Percentiles rank a stretch among this genome's conserved stretches.
phyloP scores from a whole-genome alignment of 1,140 invertebrate genomes.

The Coenobita brevimanus region DNA sequence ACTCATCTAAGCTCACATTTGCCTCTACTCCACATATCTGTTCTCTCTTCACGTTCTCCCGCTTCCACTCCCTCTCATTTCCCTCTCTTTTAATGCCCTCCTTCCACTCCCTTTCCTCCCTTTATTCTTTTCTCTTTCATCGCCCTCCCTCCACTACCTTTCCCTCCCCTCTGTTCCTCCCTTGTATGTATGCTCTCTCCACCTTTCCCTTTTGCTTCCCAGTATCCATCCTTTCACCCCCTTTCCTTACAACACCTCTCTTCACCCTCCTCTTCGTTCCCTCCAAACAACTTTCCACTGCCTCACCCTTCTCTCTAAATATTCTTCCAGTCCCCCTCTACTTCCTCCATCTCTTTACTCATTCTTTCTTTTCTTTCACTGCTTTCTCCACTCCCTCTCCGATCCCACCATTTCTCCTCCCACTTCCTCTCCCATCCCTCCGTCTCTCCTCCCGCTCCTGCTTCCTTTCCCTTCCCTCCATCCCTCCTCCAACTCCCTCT shows the following conservation, averaged over 20 bases:
- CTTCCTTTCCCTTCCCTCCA: no score
- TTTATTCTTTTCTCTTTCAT: neutral
- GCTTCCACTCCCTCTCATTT: neutral
- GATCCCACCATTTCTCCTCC: no score
- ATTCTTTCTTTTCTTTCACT: neutral
- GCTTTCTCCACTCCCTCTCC: neutral
- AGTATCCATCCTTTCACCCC: neutral
- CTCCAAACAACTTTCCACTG: neutral
- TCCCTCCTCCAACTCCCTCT: neutral
- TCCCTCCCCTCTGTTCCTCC: neutral
- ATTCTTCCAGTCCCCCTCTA: neutral
- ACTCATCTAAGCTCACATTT: neutral
- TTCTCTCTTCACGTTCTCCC: neutral
- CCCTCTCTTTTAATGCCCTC: neutral
- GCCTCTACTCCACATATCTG: neutral
- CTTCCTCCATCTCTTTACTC: neutral
- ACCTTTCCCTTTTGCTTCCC: neutral
- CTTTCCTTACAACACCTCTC: neutral
- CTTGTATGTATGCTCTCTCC: neutral
- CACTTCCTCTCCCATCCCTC: neutral
- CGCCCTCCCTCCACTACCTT: neutral
- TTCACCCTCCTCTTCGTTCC: neutral
- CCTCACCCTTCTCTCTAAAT: neutral
- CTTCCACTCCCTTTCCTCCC: neutral
- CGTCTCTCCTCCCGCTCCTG: neutral